These are phyloP conservation scores for Etheostoma perlongum DNA, from an alignment of 2,797 vertebrate species.

Conservation along the genomic window DNA sequence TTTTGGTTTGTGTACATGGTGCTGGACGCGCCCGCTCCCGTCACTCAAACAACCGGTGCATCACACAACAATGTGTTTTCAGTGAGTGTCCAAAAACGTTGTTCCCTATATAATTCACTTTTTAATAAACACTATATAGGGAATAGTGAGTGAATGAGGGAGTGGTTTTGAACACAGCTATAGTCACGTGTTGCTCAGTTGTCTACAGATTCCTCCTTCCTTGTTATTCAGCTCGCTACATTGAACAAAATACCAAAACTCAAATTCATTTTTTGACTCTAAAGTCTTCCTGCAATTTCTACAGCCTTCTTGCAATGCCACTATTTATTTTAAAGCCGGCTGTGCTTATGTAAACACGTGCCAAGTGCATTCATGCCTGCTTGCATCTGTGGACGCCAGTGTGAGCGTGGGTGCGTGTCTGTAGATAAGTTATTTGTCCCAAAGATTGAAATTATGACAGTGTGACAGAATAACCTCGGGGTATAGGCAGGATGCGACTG, in stretches of 20 bases:
- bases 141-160: too few species aligned
- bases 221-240: neutral
- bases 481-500: conserved; percentile 24
- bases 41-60: too few species aligned
- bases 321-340: conserved; percentile 51
- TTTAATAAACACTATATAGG: too few species aligned
- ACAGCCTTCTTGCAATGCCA: conserved; percentile 34
- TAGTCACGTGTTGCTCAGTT: conserved; percentile 1
- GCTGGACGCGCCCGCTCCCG: too few species aligned
- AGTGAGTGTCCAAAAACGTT: too few species aligned
- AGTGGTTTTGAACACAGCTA: too few species aligned
- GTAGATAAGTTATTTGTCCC: conserved; percentile 40
- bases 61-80: too few species aligned
- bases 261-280: conserved; percentile 19
- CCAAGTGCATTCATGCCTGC: conserved; percentile 43
- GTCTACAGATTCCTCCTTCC: conserved; percentile 7
- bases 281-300: conserved; percentile 31
- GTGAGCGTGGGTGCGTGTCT: conserved; percentile 30
- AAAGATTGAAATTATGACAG: conserved; percentile 58
- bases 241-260: conserved; percentile 26
- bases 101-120: too few species aligned
- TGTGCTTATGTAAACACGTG: conserved; percentile 32
- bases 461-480: conserved; percentile 59
- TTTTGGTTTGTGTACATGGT: too few species aligned
- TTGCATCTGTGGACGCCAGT: conserved; percentile 34